These are phyloP conservation scores for Lasiurus cinereus DNA, from an alignment of 2,113 vertebrate species.

Conservation along the genomic window DNA sequence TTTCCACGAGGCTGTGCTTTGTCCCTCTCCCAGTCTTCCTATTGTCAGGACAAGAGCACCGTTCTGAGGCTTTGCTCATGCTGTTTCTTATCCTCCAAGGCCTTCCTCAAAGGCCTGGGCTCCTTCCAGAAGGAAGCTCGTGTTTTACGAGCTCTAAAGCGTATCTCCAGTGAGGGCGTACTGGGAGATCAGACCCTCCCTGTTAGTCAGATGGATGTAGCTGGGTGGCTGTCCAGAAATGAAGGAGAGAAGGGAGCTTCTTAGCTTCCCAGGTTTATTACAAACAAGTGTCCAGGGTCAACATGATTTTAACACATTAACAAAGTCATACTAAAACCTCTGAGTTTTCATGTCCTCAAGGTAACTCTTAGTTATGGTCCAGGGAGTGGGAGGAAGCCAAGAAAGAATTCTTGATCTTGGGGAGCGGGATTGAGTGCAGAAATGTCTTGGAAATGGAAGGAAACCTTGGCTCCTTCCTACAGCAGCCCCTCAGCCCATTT, in stretches of 20 bases:
- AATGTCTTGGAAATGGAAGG: slow-evolving; percentile 65
- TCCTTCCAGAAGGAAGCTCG: neutral
- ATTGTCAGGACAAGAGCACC: neutral
- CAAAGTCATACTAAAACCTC: neutral
- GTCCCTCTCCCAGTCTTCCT: neutral
- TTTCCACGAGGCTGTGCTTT: neutral
- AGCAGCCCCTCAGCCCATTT: neutral
- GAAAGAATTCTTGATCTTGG: slow-evolving; percentile 67
- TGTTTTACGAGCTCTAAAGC: neutral
- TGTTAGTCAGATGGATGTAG: neutral
- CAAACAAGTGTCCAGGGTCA: neutral
- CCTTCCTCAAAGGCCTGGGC: neutral
- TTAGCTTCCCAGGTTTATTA: neutral
- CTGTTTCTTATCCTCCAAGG: neutral
- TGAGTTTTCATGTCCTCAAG: slow-evolving; percentile 38
- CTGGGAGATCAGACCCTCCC: neutral
- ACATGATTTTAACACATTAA: slow-evolving; percentile 31
- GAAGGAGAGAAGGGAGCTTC: neutral
- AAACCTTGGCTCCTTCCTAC: slow-evolving; percentile 42
- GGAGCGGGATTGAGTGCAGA: slow-evolving; percentile 49
- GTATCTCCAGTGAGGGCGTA: neutral
- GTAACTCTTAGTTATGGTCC: slow-evolving; percentile 55
- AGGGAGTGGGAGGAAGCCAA: slow-evolving; percentile 52
- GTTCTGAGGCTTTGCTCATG: neutral
- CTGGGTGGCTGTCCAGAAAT: neutral